Percentiles rank a stretch among this genome's conserved stretches.
Conservation (phyloP, 1,140 invertebrate genomes). For the Leptinotarsa defecta region DNA sequence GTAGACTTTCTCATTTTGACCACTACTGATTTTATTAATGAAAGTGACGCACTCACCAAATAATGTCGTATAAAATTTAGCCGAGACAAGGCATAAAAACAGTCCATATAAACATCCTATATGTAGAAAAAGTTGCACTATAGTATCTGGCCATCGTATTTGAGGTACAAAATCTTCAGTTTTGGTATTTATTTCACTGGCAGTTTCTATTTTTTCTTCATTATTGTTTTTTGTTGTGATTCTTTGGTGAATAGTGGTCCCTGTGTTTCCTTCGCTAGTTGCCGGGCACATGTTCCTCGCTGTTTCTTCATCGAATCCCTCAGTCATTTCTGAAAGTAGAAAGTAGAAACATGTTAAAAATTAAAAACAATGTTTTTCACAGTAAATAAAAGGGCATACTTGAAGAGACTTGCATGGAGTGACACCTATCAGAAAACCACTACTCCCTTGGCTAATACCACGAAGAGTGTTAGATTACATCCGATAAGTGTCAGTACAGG, state of each 20-base stretch:
- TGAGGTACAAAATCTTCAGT: conserved; percentile 62
- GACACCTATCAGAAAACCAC: too few species aligned
- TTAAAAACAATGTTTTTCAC: too few species aligned
- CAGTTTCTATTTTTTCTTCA: conserved; percentile 2
- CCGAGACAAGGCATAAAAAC: conserved; percentile 67
- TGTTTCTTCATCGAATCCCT: not conserved
- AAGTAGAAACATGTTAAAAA: too few species aligned
- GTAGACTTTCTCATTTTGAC: too few species aligned
- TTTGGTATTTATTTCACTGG: not conserved
- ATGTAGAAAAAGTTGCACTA: conserved; percentile 71
- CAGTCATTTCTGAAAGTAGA: not conserved
- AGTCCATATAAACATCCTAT: conserved; percentile 71
- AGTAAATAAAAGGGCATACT: too few species aligned
- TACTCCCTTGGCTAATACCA: too few species aligned
- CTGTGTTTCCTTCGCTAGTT: conserved; percentile 13
- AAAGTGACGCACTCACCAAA: conserved; percentile 67
- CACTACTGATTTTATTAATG: too few species aligned
- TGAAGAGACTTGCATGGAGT: too few species aligned
- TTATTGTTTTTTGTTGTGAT: conserved; percentile 20
- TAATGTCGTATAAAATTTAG: conserved; percentile 68
- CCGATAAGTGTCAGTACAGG: too few species aligned
- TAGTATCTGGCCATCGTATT: conserved; percentile 72
- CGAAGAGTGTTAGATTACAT: too few species aligned
- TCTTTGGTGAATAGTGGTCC: conserved; percentile 19
- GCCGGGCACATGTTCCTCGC: not conserved